Evolutionary conservation across 2,113 vertebrate genomes (phyloP).

Genomic region (Hypomesus transpacificus): DNA sequence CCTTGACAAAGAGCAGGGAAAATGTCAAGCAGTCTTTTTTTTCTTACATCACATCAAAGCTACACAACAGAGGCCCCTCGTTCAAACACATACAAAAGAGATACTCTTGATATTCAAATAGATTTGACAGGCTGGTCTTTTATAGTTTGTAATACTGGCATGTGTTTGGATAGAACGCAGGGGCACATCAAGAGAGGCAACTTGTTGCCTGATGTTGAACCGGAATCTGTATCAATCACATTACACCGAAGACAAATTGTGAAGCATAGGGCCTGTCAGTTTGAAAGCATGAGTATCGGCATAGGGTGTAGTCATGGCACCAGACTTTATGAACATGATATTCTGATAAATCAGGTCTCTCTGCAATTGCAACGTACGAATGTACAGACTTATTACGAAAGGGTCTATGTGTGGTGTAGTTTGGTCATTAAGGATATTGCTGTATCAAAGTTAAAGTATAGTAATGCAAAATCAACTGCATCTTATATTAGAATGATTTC

Average conservation of each 20-base stretch:
- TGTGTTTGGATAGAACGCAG: neutral
- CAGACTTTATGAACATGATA: too few relatives aligned
- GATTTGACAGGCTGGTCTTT: neutral
- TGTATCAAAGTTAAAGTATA: too few relatives aligned
- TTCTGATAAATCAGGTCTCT: too few relatives aligned
- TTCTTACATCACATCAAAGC: conserved; percentile 23
- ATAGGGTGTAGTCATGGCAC: too few relatives aligned
- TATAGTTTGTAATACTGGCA: conserved; percentile 15
- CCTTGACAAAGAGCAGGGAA: neutral
- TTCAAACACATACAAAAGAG: conserved; percentile 22
- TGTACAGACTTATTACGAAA: too few relatives aligned
- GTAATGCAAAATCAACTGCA: too few relatives aligned
- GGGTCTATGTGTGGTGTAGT: too few relatives aligned
- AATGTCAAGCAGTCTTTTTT: conserved; percentile 24
- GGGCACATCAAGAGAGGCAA: conserved; percentile 2
- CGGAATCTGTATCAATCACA: conserved; percentile 1
- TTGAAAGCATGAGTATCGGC: neutral
- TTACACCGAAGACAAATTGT: neutral
- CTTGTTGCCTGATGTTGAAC: neutral
- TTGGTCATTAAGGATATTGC: too few relatives aligned
- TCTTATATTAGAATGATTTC: too few relatives aligned
- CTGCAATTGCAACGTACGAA: too few relatives aligned
- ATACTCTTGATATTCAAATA: conserved; percentile 25
- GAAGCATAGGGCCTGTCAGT: neutral
- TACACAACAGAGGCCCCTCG: conserved; percentile 17